phyloP scores from a whole-genome alignment of 2,113 vertebrate genomes.

The Sprattus sprattus region DNA sequence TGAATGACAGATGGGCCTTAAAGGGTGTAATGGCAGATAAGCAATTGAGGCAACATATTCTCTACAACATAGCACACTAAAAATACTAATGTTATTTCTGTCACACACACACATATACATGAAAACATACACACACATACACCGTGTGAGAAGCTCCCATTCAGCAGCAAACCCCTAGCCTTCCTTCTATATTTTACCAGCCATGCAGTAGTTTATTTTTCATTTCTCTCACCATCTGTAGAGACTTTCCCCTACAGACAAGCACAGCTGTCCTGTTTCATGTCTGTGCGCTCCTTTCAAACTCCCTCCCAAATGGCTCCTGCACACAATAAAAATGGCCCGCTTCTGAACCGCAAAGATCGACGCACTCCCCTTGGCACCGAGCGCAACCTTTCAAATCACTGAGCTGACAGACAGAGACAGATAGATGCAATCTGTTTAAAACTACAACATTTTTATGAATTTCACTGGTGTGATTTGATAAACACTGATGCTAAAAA shows the following conservation, averaged over 20 bases:
- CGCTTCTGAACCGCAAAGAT: conserved; percentile 39
- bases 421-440: not conserved
- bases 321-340: conserved; percentile 42
- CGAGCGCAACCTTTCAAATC: conserved; percentile 34
- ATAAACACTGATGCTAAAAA: not conserved
- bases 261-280: conserved; percentile 76
- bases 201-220: conserved; percentile 62
- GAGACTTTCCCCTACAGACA: conserved; percentile 77
- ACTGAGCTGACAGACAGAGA: conserved; percentile 23
- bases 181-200: conserved; percentile 59
- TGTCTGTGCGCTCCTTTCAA: conserved; percentile 67
- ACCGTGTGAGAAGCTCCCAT: conserved; percentile 15
- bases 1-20: conserved; percentile 49
- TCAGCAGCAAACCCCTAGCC: conserved; percentile 38
- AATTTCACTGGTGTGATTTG: not conserved
- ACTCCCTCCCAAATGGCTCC: conserved; percentile 47
- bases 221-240: conserved; percentile 72
- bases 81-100: not conserved
- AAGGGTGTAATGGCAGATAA: conserved; percentile 39
- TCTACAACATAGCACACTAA: conserved; percentile 26
- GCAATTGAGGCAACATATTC: conserved; percentile 39
- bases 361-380: conserved; percentile 34
- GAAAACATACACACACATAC: conserved; percentile 21
- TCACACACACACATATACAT: conserved; percentile 16
- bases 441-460: not conserved